Evolutionary conservation across 2,797 vertebrate species (phyloP), one percentile per base, ranked within the genome.

Genomic region (Hippopotamyrus pictus): DNA sequence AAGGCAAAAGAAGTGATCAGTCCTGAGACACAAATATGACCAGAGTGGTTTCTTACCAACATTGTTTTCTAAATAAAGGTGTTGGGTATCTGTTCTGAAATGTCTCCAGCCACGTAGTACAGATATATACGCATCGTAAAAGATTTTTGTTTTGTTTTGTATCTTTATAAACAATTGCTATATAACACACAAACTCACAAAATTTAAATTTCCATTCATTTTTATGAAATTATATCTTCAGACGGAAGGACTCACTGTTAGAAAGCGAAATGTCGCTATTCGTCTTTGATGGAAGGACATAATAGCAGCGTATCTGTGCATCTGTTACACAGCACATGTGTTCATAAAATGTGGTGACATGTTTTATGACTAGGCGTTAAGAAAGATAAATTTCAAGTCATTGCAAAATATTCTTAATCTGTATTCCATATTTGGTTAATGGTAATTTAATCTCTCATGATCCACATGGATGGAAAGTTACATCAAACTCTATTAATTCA

Each of bases 81-180:
- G 44, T 48, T 1, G 22, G 12, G 85, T 17, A 59, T 37, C 14
- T 33, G 29, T 29, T 86, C 11, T 29, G 22, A 87, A 41, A 33
- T 57, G 29, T 51, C 14, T 54, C 50, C 69, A 41, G 69, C 2
- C 6, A 84, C 6, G 76, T 46, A 25, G 12, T 94, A 91, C 90
- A 96, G 94, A 90, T 97, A 95, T 92, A 91, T 94, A 83, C 97
- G 92, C 94, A 90, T 91, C 2, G 1, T n/a, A 22, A 84, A 82
- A 57, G 25, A 50, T 76, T 76, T 76, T 73, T 76, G 54, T 79
- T 79, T 41, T 41, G 41, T 41, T 79, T 46, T 44, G 41, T 44
- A n/a, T 44, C 33, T 44, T 41, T 17, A 33, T 73, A 73, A 73
- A 73, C 65, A 73, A 73, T 14, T 79, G 73, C 17, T 79, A n/a